Conservation (phyloP, 2,888 invertebrate genomes). For the Cordylochernes scorpioides region DNA sequence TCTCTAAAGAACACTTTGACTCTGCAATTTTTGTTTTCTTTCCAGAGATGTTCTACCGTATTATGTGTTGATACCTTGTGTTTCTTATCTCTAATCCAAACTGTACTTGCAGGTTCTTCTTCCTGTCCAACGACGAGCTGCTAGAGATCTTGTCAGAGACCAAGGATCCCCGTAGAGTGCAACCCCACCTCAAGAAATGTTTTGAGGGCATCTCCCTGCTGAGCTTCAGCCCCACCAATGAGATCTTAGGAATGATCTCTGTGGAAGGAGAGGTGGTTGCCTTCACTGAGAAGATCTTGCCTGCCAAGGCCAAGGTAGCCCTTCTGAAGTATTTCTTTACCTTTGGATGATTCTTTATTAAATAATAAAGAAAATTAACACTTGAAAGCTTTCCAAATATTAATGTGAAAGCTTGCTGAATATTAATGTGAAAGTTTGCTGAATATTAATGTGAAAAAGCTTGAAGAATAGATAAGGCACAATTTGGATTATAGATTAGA, state of each 20-base stretch:
- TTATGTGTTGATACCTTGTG: background rate
- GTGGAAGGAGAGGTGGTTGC: slow-evolving; percentile 63
- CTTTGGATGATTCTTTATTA: too few relatives aligned
- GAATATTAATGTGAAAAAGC: too few relatives aligned
- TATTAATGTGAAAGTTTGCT: too few relatives aligned
- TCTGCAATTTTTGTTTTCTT: background rate
- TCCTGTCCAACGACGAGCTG: slow-evolving; percentile 77
- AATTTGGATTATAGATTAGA: too few relatives aligned
- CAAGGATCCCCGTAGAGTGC: slow-evolving; percentile 67
- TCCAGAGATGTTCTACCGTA: background rate
- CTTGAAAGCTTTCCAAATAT: too few relatives aligned
- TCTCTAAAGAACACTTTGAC: too few relatives aligned
- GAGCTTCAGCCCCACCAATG: slow-evolving; percentile 42
- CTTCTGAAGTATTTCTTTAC: too few relatives aligned
- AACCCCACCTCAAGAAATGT: slow-evolving; percentile 81
- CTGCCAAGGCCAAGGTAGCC: slow-evolving; percentile 40
- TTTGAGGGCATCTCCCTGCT: slow-evolving; percentile 74
- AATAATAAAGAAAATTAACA: too few relatives aligned
- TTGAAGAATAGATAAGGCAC: too few relatives aligned
- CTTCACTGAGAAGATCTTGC: slow-evolving; percentile 46
- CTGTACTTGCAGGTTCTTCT: slow-evolving; percentile 52
- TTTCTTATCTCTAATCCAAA: background rate
- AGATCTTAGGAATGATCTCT: slow-evolving; percentile 66
- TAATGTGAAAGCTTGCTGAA: too few relatives aligned
- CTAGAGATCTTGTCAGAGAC: slow-evolving; percentile 80